Conservation (phyloP, 2,888 invertebrate species). For the Macropis europaea region DNA sequence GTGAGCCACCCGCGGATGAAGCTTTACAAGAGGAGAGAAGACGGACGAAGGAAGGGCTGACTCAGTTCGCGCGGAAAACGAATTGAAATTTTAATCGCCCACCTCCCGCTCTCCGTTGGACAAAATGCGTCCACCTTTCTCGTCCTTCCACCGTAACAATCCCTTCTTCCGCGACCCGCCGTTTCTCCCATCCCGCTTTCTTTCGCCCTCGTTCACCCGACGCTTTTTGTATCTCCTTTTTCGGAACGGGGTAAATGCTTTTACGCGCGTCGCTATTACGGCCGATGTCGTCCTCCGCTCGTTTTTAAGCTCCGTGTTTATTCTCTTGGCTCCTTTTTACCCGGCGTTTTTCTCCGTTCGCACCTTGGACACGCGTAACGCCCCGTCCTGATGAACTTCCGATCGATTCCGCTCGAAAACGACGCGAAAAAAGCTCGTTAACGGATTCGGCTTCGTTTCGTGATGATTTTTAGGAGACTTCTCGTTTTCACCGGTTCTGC, state of each 20-base stretch:
- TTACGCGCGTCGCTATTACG: constrained; percentile 61
- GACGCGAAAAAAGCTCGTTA: too few species aligned
- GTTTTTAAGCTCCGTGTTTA: constrained; percentile 52
- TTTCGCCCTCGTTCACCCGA: neutral
- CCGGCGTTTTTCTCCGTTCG: neutral
- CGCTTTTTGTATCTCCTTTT: constrained; percentile 7
- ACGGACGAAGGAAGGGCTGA: constrained; percentile 64
- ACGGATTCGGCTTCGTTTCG: too few species aligned
- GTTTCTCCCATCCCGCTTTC: constrained; percentile 23
- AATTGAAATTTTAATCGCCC: constrained; percentile 74
- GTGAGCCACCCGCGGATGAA: constrained; percentile 50
- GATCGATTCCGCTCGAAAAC: neutral
- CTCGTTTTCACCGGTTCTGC: too few species aligned
- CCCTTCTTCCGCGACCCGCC: constrained; percentile 37
- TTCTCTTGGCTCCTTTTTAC: constrained; percentile 34
- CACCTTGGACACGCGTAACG: too few species aligned
- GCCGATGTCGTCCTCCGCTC: constrained; percentile 25
- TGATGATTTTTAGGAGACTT: too few species aligned
- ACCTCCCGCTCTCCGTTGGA: constrained; percentile 54
- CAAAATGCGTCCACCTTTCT: constrained; percentile 55
- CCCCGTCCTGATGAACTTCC: neutral
- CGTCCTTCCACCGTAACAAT: constrained; percentile 47
- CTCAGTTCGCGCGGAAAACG: constrained; percentile 71
- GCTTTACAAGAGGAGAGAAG: constrained; percentile 50
- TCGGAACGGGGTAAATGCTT: constrained; percentile 54